Conservation (phyloP, 2,797 vertebrate species). For the Okamejei kenojei region DNA sequence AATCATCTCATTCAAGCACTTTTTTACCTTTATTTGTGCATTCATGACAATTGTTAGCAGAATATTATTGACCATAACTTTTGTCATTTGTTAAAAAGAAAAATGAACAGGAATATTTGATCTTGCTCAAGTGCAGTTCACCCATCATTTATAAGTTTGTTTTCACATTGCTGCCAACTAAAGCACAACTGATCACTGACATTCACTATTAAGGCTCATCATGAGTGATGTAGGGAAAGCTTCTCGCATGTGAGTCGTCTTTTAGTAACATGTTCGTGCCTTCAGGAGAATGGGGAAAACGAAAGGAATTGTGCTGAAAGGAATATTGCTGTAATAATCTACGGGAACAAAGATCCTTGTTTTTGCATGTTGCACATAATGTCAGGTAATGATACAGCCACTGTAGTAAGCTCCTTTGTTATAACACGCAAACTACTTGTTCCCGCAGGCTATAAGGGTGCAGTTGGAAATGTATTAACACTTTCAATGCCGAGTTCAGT, state of each 20-base stretch:
- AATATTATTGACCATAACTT: not conserved
- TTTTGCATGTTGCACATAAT: slow-evolving; percentile 25
- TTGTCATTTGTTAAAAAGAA: not conserved
- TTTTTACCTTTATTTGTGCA: not conserved
- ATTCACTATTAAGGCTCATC: not conserved
- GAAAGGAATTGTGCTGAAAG: not conserved
- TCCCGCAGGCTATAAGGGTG: slow-evolving; percentile 9
- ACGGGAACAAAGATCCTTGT: not conserved
- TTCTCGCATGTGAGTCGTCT: not conserved
- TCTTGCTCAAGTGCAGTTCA: not conserved
- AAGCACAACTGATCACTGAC: not conserved
- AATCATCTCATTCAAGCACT: not conserved
- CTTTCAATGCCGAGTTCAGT: not conserved
- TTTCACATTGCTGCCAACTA: not conserved
- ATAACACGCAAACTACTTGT: not conserved
- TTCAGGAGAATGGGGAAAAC: not conserved
- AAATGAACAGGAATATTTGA: not conserved
- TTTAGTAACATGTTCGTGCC: not conserved
- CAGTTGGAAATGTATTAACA: not conserved
- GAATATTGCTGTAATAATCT: not conserved
- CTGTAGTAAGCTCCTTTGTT: not conserved
- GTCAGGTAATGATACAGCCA: not conserved
- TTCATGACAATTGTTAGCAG: not conserved
- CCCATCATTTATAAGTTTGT: not conserved
- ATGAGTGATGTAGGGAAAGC: not conserved